A percentile compares a stretch with the other conserved stretches of the same genome.
phyloP scores from a whole-genome alignment of 1,140 invertebrate genomes.

The Rhysida immarginata region DNA sequence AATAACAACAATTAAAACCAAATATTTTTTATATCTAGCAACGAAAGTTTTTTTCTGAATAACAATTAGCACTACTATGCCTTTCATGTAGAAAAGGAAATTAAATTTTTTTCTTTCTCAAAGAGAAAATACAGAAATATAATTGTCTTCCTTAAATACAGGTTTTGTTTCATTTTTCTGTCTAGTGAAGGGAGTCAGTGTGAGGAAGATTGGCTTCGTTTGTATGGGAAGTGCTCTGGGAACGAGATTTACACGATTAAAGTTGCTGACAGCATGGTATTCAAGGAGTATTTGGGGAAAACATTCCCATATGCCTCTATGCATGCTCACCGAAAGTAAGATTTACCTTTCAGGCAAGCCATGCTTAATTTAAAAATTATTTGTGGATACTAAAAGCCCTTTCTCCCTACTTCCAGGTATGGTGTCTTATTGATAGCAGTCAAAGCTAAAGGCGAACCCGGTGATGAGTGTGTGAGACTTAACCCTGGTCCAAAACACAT shows the following conservation, averaged over 20 bases:
- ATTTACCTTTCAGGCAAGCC: too few species aligned
- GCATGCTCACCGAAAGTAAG: constrained; percentile 93
- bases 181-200: constrained; percentile 89
- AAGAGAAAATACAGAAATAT: too few species aligned
- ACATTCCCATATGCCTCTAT: constrained; percentile 97
- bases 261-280: constrained; percentile 87
- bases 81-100: too few species aligned
- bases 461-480: constrained; percentile 64
- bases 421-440: constrained; percentile 91
- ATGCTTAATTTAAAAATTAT: not conserved
- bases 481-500: constrained; percentile 94
- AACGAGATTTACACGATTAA: constrained; percentile 98
- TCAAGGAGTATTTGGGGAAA: constrained; percentile 95
- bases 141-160: too few species aligned
- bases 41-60: not conserved
- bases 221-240: constrained; percentile 93
- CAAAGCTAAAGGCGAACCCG: constrained; percentile 72
- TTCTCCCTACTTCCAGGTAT: constrained; percentile 43
- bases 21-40: not conserved
- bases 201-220: constrained; percentile 87
- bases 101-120: too few species aligned
- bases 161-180: too few species aligned
- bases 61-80: not conserved
- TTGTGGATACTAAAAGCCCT: not conserved
- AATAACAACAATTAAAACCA: not conserved